These are phyloP conservation scores for Caenorhabditis sp. DNA, from an alignment of 2,888 invertebrate species.

Conservation along the genomic window DNA sequence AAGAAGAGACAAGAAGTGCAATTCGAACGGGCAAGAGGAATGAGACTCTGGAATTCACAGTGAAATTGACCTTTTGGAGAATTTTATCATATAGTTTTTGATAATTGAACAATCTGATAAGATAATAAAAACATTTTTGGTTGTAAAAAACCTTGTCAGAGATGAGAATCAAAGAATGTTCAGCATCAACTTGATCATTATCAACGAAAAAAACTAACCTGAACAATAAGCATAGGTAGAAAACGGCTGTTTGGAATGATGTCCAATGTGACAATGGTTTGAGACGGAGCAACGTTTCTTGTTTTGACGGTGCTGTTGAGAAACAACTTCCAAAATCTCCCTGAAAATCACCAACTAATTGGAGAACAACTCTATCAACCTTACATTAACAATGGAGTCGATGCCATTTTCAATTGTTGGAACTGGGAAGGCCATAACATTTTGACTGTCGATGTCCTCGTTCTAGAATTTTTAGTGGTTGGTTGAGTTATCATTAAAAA, in stretches of 20 bases:
- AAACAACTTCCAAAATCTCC: conserved; percentile 42
- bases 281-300: conserved; percentile 33
- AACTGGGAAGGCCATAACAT: conserved; percentile 7
- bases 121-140: background rate
- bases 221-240: conserved; percentile 39
- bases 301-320: conserved; percentile 29
- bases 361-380: background rate
- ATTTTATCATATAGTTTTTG: background rate
- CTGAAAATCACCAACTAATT: conserved; percentile 20
- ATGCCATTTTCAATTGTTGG: background rate
- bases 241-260: conserved; percentile 22
- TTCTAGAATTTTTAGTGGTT: background rate
- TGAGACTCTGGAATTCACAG: conserved; percentile 35
- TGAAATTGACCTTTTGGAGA: background rate
- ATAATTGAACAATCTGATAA: too few species aligned
- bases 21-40: conserved; percentile 57
- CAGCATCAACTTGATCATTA: too few species aligned
- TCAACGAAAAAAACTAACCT: conserved; percentile 28
- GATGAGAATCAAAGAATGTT: too few species aligned
- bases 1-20: conserved; percentile 54
- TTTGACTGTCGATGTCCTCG: background rate
- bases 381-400: conserved; percentile 6
- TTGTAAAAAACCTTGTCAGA: too few species aligned
- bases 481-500: background rate
- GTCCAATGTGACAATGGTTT: conserved; percentile 32